A percentile compares a stretch with the other conserved stretches of the same genome.
These are phyloP conservation scores for Gorsachius magnificus DNA, from an alignment of 2,797 vertebrate genomes.

Conservation along the genomic window DNA sequence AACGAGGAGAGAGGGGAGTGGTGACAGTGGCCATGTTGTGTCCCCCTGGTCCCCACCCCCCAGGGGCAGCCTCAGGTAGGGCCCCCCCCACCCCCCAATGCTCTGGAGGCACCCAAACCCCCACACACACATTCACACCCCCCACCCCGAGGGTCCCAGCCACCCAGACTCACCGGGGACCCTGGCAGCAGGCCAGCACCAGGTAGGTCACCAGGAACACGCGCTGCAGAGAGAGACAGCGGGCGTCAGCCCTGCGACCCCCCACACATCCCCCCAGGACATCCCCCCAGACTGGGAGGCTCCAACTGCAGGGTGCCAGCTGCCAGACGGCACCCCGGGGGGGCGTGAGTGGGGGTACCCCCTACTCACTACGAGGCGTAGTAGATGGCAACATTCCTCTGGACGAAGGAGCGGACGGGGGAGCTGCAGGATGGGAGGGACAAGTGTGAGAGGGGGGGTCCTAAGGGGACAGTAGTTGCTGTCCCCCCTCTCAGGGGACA, in stretches of 20 bases:
- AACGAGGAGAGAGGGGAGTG: background rate
- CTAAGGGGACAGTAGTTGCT: background rate
- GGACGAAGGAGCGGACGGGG: slow-evolving; percentile 82
- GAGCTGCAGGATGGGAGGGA: slow-evolving; percentile 68
- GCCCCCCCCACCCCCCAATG: background rate
- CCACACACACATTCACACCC: no score
- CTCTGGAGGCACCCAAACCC: background rate
- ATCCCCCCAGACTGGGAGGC: background rate
- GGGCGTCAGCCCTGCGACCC: background rate
- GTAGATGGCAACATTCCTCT: slow-evolving; percentile 80
- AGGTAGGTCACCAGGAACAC: slow-evolving; percentile 89
- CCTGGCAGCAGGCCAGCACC: slow-evolving; percentile 88
- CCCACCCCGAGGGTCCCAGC: background rate
- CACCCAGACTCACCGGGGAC: slow-evolving; percentile 83
- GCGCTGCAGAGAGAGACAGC: slow-evolving; percentile 68
- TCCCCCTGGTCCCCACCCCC: background rate
- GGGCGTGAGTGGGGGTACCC: rapidly evolving
- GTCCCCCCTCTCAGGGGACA: background rate
- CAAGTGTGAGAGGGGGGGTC: background rate
- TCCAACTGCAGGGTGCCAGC: background rate
- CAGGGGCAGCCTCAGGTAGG: background rate
- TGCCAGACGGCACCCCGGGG: background rate
- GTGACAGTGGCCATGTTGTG: rapidly evolving
- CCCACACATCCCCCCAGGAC: no score
- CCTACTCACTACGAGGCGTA: slow-evolving; percentile 90